phyloP scores from a whole-genome alignment of 1,140 invertebrate genomes.

The Ceratina australensis region DNA sequence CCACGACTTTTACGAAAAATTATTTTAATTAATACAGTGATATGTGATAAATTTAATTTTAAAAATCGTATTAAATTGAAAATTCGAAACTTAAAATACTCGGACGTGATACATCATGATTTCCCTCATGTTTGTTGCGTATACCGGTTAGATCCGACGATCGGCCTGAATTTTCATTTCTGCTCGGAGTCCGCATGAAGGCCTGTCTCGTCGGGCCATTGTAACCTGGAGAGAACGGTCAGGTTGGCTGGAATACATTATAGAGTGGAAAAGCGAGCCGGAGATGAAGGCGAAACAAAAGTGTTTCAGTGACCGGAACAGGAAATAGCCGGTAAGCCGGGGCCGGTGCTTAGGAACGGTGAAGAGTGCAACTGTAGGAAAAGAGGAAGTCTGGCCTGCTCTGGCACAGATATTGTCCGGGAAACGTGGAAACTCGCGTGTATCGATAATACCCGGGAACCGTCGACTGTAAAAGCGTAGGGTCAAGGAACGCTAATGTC shows the following conservation, averaged over 20 bases:
- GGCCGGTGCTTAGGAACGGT: not conserved
- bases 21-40: too few species aligned
- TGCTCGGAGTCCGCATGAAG: too few species aligned
- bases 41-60: too few species aligned
- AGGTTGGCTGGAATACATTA: constrained; percentile 33
- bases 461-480: too few species aligned
- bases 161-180: too few species aligned
- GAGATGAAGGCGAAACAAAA: constrained; percentile 51
- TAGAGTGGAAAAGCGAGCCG: constrained; percentile 40
- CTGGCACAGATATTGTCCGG: constrained; percentile 26
- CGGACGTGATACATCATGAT: too few species aligned
- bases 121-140: too few species aligned
- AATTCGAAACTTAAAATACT: too few species aligned
- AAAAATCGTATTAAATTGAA: too few species aligned
- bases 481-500: constrained; percentile 25
- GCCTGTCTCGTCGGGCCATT: constrained; percentile 9
- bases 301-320: constrained; percentile 49
- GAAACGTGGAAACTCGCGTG: constrained; percentile 25
- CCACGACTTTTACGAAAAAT: too few species aligned
- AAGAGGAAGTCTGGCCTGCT: not conserved
- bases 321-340: constrained; percentile 44
- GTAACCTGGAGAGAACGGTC: constrained; percentile 22
- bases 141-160: too few species aligned
- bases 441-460: constrained; percentile 19
- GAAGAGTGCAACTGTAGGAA: too few species aligned